These are phyloP conservation scores for Gari tellinella DNA, from an alignment of 2,888 invertebrate species.

Conservation along the genomic window DNA sequence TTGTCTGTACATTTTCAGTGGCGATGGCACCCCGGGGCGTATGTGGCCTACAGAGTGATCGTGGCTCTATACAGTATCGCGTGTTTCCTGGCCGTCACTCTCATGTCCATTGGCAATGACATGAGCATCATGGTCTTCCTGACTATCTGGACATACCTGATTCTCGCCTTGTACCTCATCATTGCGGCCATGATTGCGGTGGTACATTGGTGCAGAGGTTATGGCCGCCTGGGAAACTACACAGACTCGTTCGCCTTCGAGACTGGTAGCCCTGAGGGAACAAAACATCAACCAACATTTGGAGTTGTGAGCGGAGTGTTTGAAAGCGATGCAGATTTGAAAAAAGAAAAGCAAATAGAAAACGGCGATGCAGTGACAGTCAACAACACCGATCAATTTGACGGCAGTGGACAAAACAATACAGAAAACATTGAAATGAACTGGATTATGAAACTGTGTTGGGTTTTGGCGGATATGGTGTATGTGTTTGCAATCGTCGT, in stretches of 20 bases:
- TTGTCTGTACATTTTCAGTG: slow-evolving; percentile 58
- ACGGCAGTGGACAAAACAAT: not conserved
- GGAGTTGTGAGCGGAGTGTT: slow-evolving; percentile 14
- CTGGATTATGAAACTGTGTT: slow-evolving; percentile 72
- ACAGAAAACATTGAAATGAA: slow-evolving; percentile 16
- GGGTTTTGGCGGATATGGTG: slow-evolving; percentile 70
- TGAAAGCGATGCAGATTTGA: slow-evolving; percentile 16
- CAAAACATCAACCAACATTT: not conserved
- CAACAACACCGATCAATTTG: not conserved
- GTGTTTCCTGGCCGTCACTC: slow-evolving; percentile 28
- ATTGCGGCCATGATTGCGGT: slow-evolving; percentile 48
- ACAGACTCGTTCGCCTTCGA: not conserved
- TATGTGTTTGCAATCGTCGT: slow-evolving; percentile 70
- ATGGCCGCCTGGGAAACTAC: not conserved
- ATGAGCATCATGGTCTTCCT: slow-evolving; percentile 70
- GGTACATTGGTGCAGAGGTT: slow-evolving; percentile 12
- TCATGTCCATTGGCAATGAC: not conserved
- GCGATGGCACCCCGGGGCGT: slow-evolving; percentile 56
- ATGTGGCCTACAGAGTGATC: slow-evolving; percentile 54
- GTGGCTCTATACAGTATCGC: slow-evolving; percentile 46
- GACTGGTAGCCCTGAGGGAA: not conserved
- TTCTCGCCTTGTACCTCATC: slow-evolving; percentile 73
- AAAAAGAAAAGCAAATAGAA: not conserved
- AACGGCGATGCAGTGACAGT: slow-evolving; percentile 1
- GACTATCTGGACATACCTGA: slow-evolving; percentile 80